Evolutionary conservation across 2,797 vertebrate genomes (phyloP), one percentile per base, ranked within the genome.

Genomic region (Potorous gilbertii): DNA sequence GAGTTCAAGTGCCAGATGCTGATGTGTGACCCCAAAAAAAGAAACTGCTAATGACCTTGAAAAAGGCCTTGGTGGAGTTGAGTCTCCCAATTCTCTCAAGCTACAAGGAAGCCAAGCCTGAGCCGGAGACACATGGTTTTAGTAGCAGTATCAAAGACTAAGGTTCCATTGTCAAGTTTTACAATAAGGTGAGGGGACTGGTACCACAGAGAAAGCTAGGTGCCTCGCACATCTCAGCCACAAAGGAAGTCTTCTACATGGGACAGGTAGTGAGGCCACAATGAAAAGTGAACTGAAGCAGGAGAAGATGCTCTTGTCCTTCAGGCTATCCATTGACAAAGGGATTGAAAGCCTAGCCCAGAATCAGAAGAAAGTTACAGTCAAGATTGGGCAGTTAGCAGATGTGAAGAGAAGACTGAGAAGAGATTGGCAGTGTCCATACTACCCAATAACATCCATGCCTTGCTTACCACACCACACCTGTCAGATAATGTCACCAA

Each of bases 101-200:
- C 96, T 99, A 99, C 1, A 50, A 96, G 0, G 99, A 99, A 3
- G 99, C 99, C 24, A 99, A 98, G 27, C 99, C 98, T 0, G 99
- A 99, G 92, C 96, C 99, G 28, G 96, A 99, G 57, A 99, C 99
- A 11, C 99, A 99, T 1, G 99, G 99, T 56, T 99, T 98, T 97
- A 99, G 99, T 50, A 98, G 99, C 54, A 98, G 98, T 92, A 97
- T 99, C n/a, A 99, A 99, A 97, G 97, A 99, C 31, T 99, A 99
- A n/a, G 99, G 99, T 97, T 99, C 99, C 98, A 98, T 99, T 12
- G 98, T 99, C 27, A 99, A 99, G 81, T 99, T 99, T 98, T 99
- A 99, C 96, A 99, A 99, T 12, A 97, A 98, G 0, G 99, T 99
- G 31, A 99, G 99, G 96, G 99, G 99, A 10, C 98, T 99, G 96